A percentile compares a stretch with the other conserved stretches of the same genome.
Evolutionary conservation across 2,797 vertebrate species (phyloP).

Genomic region (Oceanodroma leucorhoa): DNA sequence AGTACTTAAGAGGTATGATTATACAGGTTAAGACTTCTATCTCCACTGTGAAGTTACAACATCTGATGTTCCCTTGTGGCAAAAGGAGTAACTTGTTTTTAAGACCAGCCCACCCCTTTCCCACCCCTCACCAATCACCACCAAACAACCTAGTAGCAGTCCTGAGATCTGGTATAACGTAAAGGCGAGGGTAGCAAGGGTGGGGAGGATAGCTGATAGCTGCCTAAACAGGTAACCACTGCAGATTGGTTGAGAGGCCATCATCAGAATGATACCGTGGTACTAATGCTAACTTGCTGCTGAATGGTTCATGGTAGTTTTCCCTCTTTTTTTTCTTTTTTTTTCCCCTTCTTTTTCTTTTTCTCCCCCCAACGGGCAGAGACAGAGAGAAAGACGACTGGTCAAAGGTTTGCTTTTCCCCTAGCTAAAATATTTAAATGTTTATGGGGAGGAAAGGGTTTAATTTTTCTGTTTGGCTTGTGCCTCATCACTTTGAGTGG

Average conservation of each 20-base stretch:
- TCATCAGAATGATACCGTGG: neutral
- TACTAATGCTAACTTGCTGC: neutral
- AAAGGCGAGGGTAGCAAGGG: neutral
- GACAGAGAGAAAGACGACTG: neutral
- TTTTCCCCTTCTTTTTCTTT: rapidly evolving
- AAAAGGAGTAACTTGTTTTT: neutral
- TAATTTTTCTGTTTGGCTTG: neutral
- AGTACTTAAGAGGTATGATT: neutral
- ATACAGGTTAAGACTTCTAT: neutral
- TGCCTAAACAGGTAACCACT: neutral
- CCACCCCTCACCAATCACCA: rapidly evolving
- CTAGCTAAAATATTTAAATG: neutral
- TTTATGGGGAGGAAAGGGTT: neutral
- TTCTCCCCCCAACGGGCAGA: rapidly evolving
- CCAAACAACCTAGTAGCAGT: neutral
- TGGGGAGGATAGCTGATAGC: neutral
- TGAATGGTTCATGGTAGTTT: neutral
- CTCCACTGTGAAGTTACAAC: neutral
- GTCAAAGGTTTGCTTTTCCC: neutral
- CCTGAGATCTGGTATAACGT: neutral
- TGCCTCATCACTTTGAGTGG: neutral
- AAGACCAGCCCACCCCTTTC: neutral
- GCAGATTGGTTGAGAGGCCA: neutral
- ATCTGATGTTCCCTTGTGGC: neutral
- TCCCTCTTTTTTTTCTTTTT: rapidly evolving